Evolutionary conservation across 2,888 invertebrate species (phyloP), one percentile per base, ranked within the genome.

Genomic region (Leptothorax acervorum): DNA sequence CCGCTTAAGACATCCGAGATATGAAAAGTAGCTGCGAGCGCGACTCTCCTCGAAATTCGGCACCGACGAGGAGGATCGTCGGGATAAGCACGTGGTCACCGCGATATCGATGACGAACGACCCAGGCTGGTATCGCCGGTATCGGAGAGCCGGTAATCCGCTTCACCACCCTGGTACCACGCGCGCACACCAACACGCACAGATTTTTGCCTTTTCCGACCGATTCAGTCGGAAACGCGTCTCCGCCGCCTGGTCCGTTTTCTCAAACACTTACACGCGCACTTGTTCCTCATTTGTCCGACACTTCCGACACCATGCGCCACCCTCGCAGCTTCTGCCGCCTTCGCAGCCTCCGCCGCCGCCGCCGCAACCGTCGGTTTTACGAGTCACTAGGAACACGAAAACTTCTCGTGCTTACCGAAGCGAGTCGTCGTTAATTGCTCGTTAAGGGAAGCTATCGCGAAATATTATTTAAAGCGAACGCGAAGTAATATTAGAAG

Each of bases 1-100:
- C 87, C 89, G 88, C 86, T 91, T 87, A 91, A 89, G 86, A 87
- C 93, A 91, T 92, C 93, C 91, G 90, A 92, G 87, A 90, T 75
- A 88, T 62, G 90, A 93, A 93, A 90, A 88, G 82, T 87, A 51
- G 87, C 82, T 73, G 81, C 66, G n/a, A 55, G 71, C 62, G 45
- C 53, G 66, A 83, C 48, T 60, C 60, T 83, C 71, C 73, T 83
- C 35, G 71, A 83, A 76, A 78, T 31, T 53, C 55, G 66, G 66
- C 65, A 73, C 81, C 86, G 85, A 85, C 85, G 81, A 76, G 73
- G 15, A 62, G 62, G 60, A 60, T 65, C 84, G 55, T 73, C 73
- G 81, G 76, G 35, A 60, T 31, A 74, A 83, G 62, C 65, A 73
- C 81, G 88, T 87, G 89, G 86, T 87, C 90, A 68, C 82, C 68